Evolutionary conservation across 2,113 vertebrate genomes (phyloP).

Genomic region (Channa argus): DNA sequence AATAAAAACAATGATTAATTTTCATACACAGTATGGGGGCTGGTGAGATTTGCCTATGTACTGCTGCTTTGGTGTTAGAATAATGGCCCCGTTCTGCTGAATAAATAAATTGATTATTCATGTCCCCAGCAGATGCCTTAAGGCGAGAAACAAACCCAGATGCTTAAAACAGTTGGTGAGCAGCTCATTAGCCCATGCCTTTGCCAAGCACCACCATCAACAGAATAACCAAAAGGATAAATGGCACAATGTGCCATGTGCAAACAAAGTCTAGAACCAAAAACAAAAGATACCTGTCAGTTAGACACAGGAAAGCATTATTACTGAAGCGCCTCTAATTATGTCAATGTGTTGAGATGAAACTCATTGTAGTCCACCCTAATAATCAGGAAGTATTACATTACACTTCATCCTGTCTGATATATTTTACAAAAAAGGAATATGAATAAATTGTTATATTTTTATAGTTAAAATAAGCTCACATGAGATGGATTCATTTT

Average conservation of each 20-base stretch:
- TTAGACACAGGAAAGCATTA: background rate
- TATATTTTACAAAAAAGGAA: too few relatives aligned
- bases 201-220: slow-evolving; percentile 19
- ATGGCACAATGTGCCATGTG: background rate
- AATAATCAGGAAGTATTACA: too few relatives aligned
- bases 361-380: too few relatives aligned
- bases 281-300: background rate
- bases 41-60: slow-evolving; percentile 24
- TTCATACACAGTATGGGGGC: slow-evolving; percentile 72
- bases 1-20: slow-evolving; percentile 69
- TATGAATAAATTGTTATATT: too few relatives aligned
- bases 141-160: slow-evolving; percentile 44
- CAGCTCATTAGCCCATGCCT: slow-evolving; percentile 40
- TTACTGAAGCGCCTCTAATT: slow-evolving; percentile 1
- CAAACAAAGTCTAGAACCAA: slow-evolving; percentile 16
- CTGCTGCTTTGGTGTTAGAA: slow-evolving; percentile 56
- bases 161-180: slow-evolving; percentile 48
- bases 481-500: too few relatives aligned
- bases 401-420: too few relatives aligned
- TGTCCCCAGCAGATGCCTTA: slow-evolving; percentile 63
- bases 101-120: slow-evolving; percentile 78
- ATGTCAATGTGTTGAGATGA: background rate
- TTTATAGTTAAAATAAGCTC: too few relatives aligned
- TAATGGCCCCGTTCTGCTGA: slow-evolving; percentile 66
- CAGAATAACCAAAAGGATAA: slow-evolving; percentile 13